phyloP scores from a whole-genome alignment of 2,888 invertebrate species.

The Chrysotoxum bicinctum region DNA sequence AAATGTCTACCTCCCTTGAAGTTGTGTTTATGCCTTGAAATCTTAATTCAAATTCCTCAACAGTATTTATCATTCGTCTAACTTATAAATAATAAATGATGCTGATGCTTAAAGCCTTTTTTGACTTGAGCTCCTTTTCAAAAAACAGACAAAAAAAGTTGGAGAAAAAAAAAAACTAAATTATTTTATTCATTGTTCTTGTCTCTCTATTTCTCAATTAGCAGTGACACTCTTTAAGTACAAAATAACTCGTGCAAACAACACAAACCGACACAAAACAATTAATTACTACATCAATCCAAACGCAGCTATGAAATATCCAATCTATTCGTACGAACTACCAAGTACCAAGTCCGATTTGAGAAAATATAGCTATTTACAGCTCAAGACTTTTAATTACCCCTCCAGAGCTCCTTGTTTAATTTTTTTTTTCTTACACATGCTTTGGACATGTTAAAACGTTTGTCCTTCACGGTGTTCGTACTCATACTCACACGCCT shows the following conservation, averaged over 20 bases:
- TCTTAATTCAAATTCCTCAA: background rate
- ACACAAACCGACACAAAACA: slow-evolving; percentile 62
- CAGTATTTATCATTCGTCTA: background rate
- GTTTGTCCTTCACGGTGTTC: slow-evolving; percentile 71
- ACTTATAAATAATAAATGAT: background rate
- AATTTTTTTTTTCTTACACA: slow-evolving; percentile 65
- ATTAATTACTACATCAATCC: slow-evolving; percentile 71
- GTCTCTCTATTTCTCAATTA: slow-evolving; percentile 57
- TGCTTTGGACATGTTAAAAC: slow-evolving; percentile 71
- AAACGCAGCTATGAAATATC: slow-evolving; percentile 53
- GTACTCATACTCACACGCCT: slow-evolving; percentile 64
- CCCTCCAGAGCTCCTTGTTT: slow-evolving; percentile 45
- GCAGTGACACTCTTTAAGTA: slow-evolving; percentile 52
- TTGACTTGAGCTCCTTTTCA: background rate
- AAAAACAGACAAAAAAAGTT: background rate
- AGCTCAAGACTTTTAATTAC: slow-evolving; percentile 65
- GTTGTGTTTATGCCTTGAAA: background rate
- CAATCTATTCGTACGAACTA: slow-evolving; percentile 1
- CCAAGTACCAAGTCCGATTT: slow-evolving; percentile 35
- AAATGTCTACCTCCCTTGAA: too few relatives aligned
- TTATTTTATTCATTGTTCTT: slow-evolving; percentile 42
- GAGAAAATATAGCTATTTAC: slow-evolving; percentile 61
- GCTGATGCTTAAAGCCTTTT: background rate
- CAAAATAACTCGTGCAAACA: slow-evolving; percentile 62
- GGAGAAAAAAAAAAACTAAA: background rate